Evolutionary conservation across 1,140 invertebrate species (phyloP).

Genomic region (Bombus terrestris): DNA sequence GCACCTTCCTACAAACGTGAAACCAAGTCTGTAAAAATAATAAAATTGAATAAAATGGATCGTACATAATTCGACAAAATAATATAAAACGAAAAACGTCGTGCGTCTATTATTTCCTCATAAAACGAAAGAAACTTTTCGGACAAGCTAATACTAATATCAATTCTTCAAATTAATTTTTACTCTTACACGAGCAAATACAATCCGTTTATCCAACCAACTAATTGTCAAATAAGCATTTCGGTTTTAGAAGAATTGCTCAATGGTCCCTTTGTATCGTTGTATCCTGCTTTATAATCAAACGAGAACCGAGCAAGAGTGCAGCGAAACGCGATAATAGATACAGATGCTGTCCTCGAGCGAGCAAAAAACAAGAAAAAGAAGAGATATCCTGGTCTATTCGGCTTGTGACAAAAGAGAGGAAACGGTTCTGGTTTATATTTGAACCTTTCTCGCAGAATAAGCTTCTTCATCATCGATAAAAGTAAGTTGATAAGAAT

Average conservation of each 20-base stretch:
- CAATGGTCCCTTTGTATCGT: not conserved
- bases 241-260: not conserved
- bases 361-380: not conserved
- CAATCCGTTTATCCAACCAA: too few relatives aligned
- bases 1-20: too few relatives aligned
- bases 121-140: too few relatives aligned
- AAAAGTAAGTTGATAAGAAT: conserved; percentile 45
- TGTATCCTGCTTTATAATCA: not conserved
- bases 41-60: too few relatives aligned
- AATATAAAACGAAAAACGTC: too few relatives aligned
- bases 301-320: not conserved
- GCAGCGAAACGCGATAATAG: not conserved
- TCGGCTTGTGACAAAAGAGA: not conserved
- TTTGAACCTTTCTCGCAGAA: conserved; percentile 3
- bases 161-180: too few relatives aligned
- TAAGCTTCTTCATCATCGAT: conserved; percentile 41
- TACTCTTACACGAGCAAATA: too few relatives aligned
- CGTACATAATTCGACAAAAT: too few relatives aligned
- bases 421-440: conserved; percentile 11
- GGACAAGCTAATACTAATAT: accelerated
- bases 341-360: not conserved
- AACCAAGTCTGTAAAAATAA: too few relatives aligned
- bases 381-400: not conserved
- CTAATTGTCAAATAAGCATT: not conserved
- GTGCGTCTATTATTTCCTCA: too few relatives aligned